A percentile compares a stretch with the other conserved stretches of the same genome.
These are phyloP conservation scores for Macrosteles quadrilineatus DNA, from an alignment of 1,140 invertebrate genomes.

Conservation along the genomic window DNA sequence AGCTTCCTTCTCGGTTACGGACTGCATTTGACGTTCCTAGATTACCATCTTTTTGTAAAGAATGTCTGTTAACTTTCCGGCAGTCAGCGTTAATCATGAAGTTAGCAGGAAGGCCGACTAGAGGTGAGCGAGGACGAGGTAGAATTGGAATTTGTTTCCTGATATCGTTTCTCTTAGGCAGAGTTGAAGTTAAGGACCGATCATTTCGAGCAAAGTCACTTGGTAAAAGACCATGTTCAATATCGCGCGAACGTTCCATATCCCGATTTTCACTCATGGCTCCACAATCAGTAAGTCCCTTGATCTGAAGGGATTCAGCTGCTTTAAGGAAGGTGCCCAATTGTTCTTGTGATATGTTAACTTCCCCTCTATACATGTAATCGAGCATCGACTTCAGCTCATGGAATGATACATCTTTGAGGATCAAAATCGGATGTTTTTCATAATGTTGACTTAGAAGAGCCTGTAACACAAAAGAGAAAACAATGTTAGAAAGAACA, in stretches of 20 bases:
- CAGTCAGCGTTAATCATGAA: not conserved
- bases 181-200: not conserved
- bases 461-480: constrained; percentile 54
- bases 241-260: constrained; percentile 8
- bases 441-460: constrained; percentile 84
- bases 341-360: constrained; percentile 91
- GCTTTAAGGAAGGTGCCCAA: constrained; percentile 84
- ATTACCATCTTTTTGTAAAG: not conserved
- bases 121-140: not conserved
- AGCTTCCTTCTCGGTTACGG: constrained; percentile 21
- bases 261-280: constrained; percentile 15
- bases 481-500: too few relatives aligned
- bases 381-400: constrained; percentile 91
- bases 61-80: not conserved
- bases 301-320: constrained; percentile 88
- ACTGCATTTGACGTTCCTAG: constrained; percentile 9
- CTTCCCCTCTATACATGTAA: constrained; percentile 93
- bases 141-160: constrained; percentile 1
- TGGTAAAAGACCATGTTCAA: constrained; percentile 4
- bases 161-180: constrained; percentile 1
- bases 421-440: constrained; percentile 88
- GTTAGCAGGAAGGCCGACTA: not conserved
- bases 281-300: constrained; percentile 78
- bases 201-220: not conserved
- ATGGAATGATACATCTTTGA: constrained; percentile 89